These are phyloP conservation scores for Athripsodes cinereus DNA, from an alignment of 2,888 invertebrate genomes.

Conservation along the genomic window DNA sequence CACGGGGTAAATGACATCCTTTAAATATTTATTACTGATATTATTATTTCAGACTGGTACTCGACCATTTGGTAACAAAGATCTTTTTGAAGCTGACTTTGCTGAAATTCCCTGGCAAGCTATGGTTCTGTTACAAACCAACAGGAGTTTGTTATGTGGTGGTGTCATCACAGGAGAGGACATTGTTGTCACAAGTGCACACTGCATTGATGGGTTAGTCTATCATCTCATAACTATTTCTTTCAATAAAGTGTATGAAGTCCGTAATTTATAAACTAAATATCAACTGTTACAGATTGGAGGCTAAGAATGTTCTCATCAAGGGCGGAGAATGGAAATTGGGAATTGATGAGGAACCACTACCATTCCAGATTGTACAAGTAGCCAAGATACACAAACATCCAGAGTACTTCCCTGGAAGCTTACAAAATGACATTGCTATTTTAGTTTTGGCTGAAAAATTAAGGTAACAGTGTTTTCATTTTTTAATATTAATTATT, in stretches of 20 bases:
- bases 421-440: conserved; percentile 62
- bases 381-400: conserved; percentile 65
- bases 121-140: conserved; percentile 67
- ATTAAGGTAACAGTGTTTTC: conserved; percentile 29
- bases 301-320: conserved; percentile 61
- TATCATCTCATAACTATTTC: neutral
- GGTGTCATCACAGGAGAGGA: conserved; percentile 71
- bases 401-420: conserved; percentile 59
- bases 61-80: conserved; percentile 48
- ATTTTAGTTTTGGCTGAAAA: conserved; percentile 62
- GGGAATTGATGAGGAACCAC: conserved; percentile 72
- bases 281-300: conserved; percentile 43
- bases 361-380: conserved; percentile 70
- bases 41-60: conserved; percentile 35
- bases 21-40: too few relatives aligned
- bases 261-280: neutral
- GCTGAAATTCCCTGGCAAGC: conserved; percentile 86
- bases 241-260: neutral
- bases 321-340: conserved; percentile 83
- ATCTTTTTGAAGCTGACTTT: conserved; percentile 59
- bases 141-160: conserved; percentile 69
- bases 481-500: neutral
- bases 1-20: too few relatives aligned
- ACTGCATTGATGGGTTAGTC: conserved; percentile 70
- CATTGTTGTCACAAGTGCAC: conserved; percentile 71